Base-by-base conservation (phyloP, 1,140 invertebrate species). In the Drosophila takahashii region DNA sequence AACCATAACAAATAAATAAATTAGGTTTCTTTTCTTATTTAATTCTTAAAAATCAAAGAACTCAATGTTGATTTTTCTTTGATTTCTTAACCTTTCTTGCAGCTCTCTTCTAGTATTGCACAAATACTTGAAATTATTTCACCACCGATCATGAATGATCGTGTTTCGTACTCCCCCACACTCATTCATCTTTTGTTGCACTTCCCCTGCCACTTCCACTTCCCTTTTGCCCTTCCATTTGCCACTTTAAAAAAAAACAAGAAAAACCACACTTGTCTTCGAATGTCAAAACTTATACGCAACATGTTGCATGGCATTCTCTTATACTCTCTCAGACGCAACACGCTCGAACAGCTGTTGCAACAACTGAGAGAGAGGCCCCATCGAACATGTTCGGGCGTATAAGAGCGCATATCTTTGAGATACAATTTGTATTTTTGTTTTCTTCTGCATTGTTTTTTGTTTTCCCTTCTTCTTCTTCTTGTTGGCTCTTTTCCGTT, bases 301-400 rank as follows among this genome's bases (percentile, higher is more conserved):
- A 61, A 85, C 81, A 75, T 47, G 81, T 66, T 81, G 27, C 13
- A 13, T 0, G 1, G 9, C n/a, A 6, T 27, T 74, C 72, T 76
- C 74, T 77, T 77, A 77, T 77, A 77, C 34, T 65, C 72, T 66
- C 73, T 60, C 75, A 76, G 59, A 77, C n/a, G 27, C 37, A 76
- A 76, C 74, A 60, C 66, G 72, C 48, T 85, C 73, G 73, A 86
- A 78, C 83, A 86, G 81, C 81, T 86, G 81, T 81, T 81, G 29
- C 56, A 61, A 45, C 77, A 59, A 64, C 64, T 77, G 84, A 85
- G 81, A 85, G 69, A 32, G 8, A 3, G 34, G 29, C 11, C 27
- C 11, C 27, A 27, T 4, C 81, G 9, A 86, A 75, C 83, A 81
- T 64, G 78, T 87, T 83, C 15, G 67, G 51, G 11, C 41, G 54